Conservation (phyloP, 2,113 vertebrate genomes). For the Helogale parvula region DNA sequence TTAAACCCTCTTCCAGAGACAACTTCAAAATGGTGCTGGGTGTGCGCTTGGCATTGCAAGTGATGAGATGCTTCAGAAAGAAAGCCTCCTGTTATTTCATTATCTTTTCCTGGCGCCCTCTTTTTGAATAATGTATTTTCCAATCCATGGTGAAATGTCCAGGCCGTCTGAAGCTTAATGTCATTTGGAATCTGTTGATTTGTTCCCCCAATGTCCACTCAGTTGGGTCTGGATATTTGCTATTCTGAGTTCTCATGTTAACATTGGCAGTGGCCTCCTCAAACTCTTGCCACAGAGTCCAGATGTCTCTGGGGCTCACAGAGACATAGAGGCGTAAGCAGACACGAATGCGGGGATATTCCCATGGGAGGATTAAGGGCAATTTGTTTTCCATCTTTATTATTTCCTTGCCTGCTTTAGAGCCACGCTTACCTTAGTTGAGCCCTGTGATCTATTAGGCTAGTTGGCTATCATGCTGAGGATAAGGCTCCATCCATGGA, state of each 20-base stretch:
- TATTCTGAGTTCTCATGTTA: conserved; percentile 32
- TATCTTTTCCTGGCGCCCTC: background rate
- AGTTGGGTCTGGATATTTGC: background rate
- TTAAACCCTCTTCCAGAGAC: background rate
- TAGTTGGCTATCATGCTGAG: background rate
- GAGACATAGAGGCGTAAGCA: background rate
- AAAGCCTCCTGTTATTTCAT: background rate
- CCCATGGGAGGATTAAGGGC: background rate
- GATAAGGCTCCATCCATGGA: background rate
- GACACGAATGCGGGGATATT: background rate
- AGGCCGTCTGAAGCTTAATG: conserved; percentile 27
- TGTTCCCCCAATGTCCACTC: background rate
- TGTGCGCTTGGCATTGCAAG: background rate
- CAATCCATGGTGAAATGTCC: background rate
- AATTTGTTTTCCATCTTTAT: conserved; percentile 41
- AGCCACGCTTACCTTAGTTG: background rate
- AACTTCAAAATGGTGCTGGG: background rate
- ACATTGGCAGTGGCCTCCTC: conserved; percentile 48
- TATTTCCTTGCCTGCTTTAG: background rate
- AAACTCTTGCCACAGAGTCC: conserved; percentile 28
- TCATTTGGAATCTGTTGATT: conserved; percentile 48
- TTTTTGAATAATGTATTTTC: conserved; percentile 70
- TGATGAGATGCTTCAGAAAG: conserved; percentile 17
- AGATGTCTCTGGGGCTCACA: background rate
- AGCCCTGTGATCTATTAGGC: background rate